Conservation (phyloP, 2,797 vertebrate species). For the Strix occidentalis region DNA sequence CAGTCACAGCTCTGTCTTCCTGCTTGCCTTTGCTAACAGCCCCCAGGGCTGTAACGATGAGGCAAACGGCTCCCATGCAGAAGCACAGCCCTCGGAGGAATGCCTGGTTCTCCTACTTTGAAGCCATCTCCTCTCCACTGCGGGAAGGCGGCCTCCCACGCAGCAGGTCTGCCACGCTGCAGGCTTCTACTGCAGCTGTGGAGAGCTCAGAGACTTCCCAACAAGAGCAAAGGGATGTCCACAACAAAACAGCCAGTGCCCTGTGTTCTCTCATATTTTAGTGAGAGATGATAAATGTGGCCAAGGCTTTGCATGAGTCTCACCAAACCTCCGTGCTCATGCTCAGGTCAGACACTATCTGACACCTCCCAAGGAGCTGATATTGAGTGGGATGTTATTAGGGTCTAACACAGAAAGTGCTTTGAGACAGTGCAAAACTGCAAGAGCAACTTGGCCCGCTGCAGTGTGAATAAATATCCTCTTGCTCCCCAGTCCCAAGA, state of each 20-base stretch:
- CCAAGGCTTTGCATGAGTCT: not conserved
- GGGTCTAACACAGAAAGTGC: not conserved
- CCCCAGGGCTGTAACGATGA: rapidly evolving
- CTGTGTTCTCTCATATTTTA: not conserved
- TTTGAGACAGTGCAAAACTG: not conserved
- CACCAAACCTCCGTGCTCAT: not conserved
- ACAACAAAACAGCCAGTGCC: not conserved
- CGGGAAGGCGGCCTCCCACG: not conserved
- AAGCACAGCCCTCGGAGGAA: not conserved
- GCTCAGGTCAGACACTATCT: rapidly evolving
- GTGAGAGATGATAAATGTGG: rapidly evolving
- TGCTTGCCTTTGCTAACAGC: not conserved
- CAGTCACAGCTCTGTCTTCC: not conserved
- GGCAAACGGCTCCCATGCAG: not conserved
- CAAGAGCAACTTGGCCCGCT: not conserved
- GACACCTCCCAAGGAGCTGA: not conserved
- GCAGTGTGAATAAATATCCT: not conserved
- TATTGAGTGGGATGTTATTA: rapidly evolving
- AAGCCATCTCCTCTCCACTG: not conserved
- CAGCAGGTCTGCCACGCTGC: not conserved
- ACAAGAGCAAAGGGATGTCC: not conserved
- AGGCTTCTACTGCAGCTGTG: not conserved
- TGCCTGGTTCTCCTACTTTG: not conserved
- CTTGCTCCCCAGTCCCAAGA: too few relatives aligned
- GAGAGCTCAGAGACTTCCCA: not conserved